Base-by-base conservation (phyloP, 2,113 vertebrate genomes). In the Falcunculus frontatus region DNA sequence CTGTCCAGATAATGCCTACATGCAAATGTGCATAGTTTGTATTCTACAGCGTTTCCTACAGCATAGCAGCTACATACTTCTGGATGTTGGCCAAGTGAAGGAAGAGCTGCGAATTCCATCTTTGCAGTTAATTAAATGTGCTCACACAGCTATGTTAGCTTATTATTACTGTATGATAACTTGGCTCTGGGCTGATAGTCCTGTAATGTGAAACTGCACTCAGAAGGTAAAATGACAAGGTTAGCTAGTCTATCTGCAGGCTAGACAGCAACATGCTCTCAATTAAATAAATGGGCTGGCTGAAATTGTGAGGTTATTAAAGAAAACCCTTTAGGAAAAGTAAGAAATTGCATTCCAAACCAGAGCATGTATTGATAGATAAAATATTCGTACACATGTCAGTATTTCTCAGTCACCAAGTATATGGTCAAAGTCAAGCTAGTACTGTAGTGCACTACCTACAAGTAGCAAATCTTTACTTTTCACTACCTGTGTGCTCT, bases 71-170 rank as follows among this genome's bases (percentile, higher is more conserved):
- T 72, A 44, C 69, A 56, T 46, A 39, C 30, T 84, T 84, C 60
- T 90, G 85, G 89, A 95, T 87, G 68, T 16, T 83, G 74, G 79
- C 75, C 91, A 95, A 92, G 55, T 9, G 68, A 90, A 77, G 65
- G 41, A 85, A 91, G 70, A 84, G 52, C 68, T 26, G 64, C 84
- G 68, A 93, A 94, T 86, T 81, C 39, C 69, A 93, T 84, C 84
- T 95, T 46, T 95, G 68, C 87, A 87, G 84, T 94, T 96, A 97
- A 97, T 97, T 96, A 96, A 93, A 97, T 97, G 87, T 96, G 67
- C 91, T 97, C 87, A 67, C 83, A 94, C 50, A 91, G 94, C 86
- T 84, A 64, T 46, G 21, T 81, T 95, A 95, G 85, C 80, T 95
- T 93, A 88, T 95, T 95, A 97, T 95, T 94, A 94, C 84, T 90